Evolutionary conservation across 1,140 invertebrate species (phyloP).

Genomic region (Macrobrachium nipponense): DNA sequence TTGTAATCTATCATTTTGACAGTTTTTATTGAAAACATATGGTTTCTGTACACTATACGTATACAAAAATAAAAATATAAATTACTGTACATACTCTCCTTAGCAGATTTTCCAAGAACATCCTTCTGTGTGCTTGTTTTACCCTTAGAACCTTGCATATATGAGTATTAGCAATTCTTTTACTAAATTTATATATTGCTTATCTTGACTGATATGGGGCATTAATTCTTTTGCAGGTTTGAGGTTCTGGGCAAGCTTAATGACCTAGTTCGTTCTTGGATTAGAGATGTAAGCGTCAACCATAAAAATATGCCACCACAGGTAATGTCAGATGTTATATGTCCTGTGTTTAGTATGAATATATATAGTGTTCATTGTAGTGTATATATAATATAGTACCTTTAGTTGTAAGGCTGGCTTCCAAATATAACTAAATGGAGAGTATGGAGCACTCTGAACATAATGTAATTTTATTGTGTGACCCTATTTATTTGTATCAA

Average conservation of each 20-base stretch:
- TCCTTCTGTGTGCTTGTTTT: no score
- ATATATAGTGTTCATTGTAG: neutral
- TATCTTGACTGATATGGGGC: neutral
- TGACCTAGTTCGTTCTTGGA: constrained; percentile 91
- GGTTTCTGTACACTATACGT: no score
- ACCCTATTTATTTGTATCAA: no score
- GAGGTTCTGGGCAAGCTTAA: constrained; percentile 83
- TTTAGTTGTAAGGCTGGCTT: no score
- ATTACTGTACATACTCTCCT: no score
- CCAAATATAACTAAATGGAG: neutral
- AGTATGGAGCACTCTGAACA: neutral
- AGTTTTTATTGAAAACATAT: no score
- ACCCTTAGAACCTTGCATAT: neutral
- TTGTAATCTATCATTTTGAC: no score
- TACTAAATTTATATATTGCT: neutral
- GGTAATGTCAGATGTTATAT: constrained; percentile 36
- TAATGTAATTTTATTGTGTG: no score
- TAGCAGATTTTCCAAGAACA: no score
- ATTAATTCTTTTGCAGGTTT: constrained; percentile 69
- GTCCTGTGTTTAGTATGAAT: constrained; percentile 75
- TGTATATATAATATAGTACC: neutral
- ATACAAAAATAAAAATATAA: no score
- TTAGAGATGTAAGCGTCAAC: constrained; percentile 83
- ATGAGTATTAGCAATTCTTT: neutral
- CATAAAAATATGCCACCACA: constrained; percentile 85